Percentiles rank a stretch among this genome's conserved stretches.
Conservation (phyloP, 2,113 vertebrate species). For the Tupaia chinensis region DNA sequence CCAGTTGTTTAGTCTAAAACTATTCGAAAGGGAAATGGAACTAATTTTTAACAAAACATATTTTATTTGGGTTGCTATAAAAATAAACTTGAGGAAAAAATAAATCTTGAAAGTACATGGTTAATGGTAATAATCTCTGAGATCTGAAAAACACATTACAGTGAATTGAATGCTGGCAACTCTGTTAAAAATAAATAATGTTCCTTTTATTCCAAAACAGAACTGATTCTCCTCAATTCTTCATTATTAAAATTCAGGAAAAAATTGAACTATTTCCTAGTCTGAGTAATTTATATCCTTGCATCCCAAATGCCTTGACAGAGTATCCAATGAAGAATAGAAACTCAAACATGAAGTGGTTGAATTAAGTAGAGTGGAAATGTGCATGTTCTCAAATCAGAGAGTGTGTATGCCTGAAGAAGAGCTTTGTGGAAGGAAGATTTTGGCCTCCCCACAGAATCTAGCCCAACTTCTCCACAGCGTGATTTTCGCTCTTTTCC, state of each 20-base stretch:
- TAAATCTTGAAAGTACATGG: slow-evolving; percentile 77
- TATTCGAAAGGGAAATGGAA: slow-evolving; percentile 71
- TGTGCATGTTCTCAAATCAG: background rate
- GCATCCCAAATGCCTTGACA: slow-evolving; percentile 42
- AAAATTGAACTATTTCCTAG: slow-evolving; percentile 58
- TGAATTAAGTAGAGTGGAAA: slow-evolving; percentile 19
- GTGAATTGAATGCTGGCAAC: slow-evolving; percentile 72
- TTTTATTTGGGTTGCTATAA: slow-evolving; percentile 71
- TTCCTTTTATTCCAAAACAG: slow-evolving; percentile 73
- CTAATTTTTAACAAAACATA: slow-evolving; percentile 80
- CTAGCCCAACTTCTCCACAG: background rate
- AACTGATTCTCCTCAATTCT: slow-evolving; percentile 67
- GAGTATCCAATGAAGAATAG: background rate
- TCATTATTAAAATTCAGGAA: slow-evolving; percentile 73
- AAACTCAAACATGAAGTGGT: slow-evolving; percentile 35
- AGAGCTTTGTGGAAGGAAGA: background rate
- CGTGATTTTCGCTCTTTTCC: slow-evolving; percentile 16
- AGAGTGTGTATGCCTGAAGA: background rate
- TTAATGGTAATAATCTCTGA: slow-evolving; percentile 70
- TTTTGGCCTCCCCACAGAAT: background rate
- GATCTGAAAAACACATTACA: slow-evolving; percentile 68
- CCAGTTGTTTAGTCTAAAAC: slow-evolving; percentile 66
- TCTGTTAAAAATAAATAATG: slow-evolving; percentile 78
- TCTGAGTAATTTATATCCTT: slow-evolving; percentile 66
- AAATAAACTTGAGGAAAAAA: slow-evolving; percentile 75